Percentiles rank a stretch among this genome's conserved stretches.
These are phyloP conservation scores for Resseliella maxima DNA, from an alignment of 2,888 invertebrate genomes.

Conservation along the genomic window DNA sequence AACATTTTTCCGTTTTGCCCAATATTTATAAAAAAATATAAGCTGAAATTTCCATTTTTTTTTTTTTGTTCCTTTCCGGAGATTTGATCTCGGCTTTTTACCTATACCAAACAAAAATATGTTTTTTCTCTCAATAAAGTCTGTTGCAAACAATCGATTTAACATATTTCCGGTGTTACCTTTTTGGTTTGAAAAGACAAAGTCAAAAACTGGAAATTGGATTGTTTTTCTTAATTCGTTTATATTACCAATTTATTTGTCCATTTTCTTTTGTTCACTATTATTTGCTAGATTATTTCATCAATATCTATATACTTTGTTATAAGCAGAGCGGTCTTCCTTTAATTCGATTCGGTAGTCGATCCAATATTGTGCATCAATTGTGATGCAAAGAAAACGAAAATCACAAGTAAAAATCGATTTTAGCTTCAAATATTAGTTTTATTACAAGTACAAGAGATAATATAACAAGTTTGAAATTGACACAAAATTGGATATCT, in stretches of 20 bases:
- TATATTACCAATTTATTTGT: not conserved
- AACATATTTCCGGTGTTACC: not conserved
- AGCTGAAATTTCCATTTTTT: not conserved
- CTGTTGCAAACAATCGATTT: not conserved
- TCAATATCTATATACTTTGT: no score
- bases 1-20: no score
- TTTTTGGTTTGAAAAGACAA: not conserved
- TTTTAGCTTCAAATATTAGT: not conserved
- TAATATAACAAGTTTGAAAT: not conserved
- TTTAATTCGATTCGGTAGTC: no score
- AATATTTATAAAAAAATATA: no score
- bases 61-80: no score
- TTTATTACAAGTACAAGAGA: not conserved
- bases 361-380: not conserved
- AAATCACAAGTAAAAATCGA: slow-evolving; percentile 31
- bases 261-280: not conserved
- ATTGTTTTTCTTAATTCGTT: slow-evolving; percentile 7
- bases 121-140: not conserved
- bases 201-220: not conserved
- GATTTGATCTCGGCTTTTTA: no score
- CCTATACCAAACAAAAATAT: no score
- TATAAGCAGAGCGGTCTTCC: no score
- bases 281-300: no score
- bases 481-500: not conserved
- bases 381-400: not conserved